A percentile compares a stretch with the other conserved stretches of the same genome.
These are phyloP conservation scores for Zoanthus sansibaricus DNA, from an alignment of 92 coral and sea anemone genomes.

Conservation along the genomic window DNA sequence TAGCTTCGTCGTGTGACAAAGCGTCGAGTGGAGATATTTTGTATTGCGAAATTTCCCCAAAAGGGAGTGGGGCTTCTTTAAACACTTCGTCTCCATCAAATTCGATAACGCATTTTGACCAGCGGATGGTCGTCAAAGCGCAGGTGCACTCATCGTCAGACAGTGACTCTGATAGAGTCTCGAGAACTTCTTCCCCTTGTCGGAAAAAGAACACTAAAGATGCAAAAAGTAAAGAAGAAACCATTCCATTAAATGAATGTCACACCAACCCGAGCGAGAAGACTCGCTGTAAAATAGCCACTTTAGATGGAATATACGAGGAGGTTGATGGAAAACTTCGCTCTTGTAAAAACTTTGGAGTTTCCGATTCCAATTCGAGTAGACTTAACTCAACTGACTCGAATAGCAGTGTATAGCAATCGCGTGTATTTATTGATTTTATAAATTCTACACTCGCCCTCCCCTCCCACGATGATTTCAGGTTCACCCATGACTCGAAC, in stretches of 20 bases:
- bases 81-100: slow-evolving; percentile 81
- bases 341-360: slow-evolving; percentile 17
- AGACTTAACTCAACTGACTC: slow-evolving; percentile 33
- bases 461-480: neutral
- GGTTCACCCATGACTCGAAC: neutral
- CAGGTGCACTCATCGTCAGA: slow-evolving; percentile 79
- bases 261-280: slow-evolving; percentile 23
- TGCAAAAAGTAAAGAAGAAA: slow-evolving; percentile 26
- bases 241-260: slow-evolving; percentile 17
- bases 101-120: slow-evolving; percentile 68
- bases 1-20: slow-evolving; percentile 73
- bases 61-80: slow-evolving; percentile 82
- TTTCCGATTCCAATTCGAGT: slow-evolving; percentile 19
- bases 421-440: neutral
- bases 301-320: slow-evolving; percentile 37
- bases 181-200: slow-evolving; percentile 59
- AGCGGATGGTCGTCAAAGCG: slow-evolving; percentile 70
- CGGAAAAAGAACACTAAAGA: slow-evolving; percentile 47
- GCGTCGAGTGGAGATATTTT: slow-evolving; percentile 71
- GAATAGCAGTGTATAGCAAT: slow-evolving; percentile 34
- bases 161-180: slow-evolving; percentile 78
- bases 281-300: slow-evolving; percentile 42
- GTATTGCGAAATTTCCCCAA: slow-evolving; percentile 81
- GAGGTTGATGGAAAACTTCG: neutral
- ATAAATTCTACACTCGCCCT: neutral